These are phyloP conservation scores for Drosophila leonis DNA, from an alignment of 2,888 invertebrate species.

Conservation along the genomic window DNA sequence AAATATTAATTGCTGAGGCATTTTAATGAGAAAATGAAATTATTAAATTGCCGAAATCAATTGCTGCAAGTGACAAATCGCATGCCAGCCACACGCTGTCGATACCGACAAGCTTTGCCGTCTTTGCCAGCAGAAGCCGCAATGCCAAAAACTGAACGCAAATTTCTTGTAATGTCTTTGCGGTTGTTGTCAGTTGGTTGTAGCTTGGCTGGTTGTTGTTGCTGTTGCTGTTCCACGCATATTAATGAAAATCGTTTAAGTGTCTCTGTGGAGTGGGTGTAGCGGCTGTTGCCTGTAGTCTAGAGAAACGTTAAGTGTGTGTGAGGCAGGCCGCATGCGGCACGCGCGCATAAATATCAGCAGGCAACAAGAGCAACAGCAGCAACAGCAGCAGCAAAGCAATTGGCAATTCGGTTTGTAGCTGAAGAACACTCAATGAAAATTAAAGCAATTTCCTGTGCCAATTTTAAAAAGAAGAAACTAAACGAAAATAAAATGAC, in stretches of 20 bases:
- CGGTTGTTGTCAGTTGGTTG: constrained; percentile 30
- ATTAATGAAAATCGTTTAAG: constrained; percentile 74
- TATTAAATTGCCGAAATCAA: constrained; percentile 9
- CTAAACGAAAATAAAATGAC: constrained; percentile 73
- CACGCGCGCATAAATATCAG: constrained; percentile 62
- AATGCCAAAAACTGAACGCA: constrained; percentile 65
- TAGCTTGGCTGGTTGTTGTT: constrained; percentile 24
- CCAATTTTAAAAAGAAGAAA: constrained; percentile 71
- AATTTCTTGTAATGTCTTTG: constrained; percentile 64
- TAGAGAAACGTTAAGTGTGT: constrained; percentile 2
- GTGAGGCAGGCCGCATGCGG: constrained; percentile 40
- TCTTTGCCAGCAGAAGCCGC: constrained; percentile 36
- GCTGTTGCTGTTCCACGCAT: constrained; percentile 52
- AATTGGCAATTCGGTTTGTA: constrained; percentile 58
- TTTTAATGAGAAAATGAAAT: constrained; percentile 3
- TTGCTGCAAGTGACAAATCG: constrained; percentile 4
- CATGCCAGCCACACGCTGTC: not conserved
- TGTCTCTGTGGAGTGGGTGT: constrained; percentile 41
- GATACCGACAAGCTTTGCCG: constrained; percentile 1
- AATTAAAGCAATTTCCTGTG: constrained; percentile 81
- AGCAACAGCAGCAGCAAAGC: constrained; percentile 35
- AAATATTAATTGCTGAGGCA: not conserved
- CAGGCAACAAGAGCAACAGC: constrained; percentile 24
- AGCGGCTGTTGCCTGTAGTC: constrained; percentile 4
- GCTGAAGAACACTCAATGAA: constrained; percentile 69